These are phyloP conservation scores for Sphenopsis melanotis DNA, from an alignment of 2,797 vertebrate species.

Conservation along the genomic window DNA sequence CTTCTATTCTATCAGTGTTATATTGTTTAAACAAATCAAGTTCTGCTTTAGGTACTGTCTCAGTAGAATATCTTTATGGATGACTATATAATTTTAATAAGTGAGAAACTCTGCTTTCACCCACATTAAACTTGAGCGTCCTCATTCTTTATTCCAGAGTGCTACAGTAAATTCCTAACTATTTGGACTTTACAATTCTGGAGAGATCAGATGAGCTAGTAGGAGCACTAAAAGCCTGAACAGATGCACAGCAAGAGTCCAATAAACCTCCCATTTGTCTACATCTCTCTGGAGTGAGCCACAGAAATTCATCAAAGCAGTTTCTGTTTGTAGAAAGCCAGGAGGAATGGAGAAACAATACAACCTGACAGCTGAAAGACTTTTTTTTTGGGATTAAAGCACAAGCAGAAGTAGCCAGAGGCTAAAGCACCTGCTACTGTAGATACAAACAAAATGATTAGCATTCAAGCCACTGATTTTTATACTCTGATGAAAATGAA, in stretches of 20 bases:
- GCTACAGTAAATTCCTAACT: background rate
- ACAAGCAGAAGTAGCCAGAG: background rate
- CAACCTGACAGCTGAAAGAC: background rate
- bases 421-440: background rate
- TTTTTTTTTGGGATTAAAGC: background rate
- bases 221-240: background rate
- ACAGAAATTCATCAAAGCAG: background rate
- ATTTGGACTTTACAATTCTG: background rate
- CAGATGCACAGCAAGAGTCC: background rate
- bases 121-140: background rate
- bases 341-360: background rate
- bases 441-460: background rate
- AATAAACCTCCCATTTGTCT: background rate
- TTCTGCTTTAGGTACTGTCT: background rate
- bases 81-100: background rate
- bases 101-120: background rate
- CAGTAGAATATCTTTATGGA: background rate
- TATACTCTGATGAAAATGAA: background rate
- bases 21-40: background rate
- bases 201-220: background rate
- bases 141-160: background rate
- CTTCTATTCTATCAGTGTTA: background rate
- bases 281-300: background rate
- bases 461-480: background rate
- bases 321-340: constrained; percentile 15